phyloP scores from a whole-genome alignment of 92 coral and sea anemone species.

The Umimayanthus kanabou region DNA sequence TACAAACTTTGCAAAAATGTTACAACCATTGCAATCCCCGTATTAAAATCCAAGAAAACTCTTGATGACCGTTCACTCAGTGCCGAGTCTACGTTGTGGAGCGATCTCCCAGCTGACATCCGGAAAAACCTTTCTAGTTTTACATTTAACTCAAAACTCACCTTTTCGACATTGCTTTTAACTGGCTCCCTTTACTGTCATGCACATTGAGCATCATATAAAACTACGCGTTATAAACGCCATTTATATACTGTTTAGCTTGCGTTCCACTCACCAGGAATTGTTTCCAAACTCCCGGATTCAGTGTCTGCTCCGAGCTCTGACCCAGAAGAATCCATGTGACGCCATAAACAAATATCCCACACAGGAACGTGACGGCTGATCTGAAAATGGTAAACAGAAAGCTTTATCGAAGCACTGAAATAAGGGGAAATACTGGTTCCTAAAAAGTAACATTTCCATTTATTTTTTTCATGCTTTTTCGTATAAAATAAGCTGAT shows the following conservation, averaged over 20 bases:
- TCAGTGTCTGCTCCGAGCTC: conserved; percentile 67
- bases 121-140: too few species aligned
- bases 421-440: neutral
- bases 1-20: too few species aligned
- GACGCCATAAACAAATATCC: conserved; percentile 79
- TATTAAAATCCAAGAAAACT: too few species aligned
- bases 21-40: too few species aligned
- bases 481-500: neutral
- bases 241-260: neutral
- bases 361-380: conserved; percentile 80
- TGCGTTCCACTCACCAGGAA: conserved; percentile 69
- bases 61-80: too few species aligned
- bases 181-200: too few species aligned
- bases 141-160: too few species aligned
- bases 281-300: conserved; percentile 73
- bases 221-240: too few species aligned
- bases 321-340: conserved; percentile 82
- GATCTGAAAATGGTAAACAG: conserved; percentile 50
- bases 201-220: too few species aligned
- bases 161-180: too few species aligned
- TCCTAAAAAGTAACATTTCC: neutral
- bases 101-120: too few species aligned
- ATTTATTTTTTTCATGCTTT: neutral
- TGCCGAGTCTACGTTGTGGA: too few species aligned
- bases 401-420: neutral